Evolutionary conservation across 2,797 vertebrate species (phyloP).

Genomic region (Aplochiton taeniatus): DNA sequence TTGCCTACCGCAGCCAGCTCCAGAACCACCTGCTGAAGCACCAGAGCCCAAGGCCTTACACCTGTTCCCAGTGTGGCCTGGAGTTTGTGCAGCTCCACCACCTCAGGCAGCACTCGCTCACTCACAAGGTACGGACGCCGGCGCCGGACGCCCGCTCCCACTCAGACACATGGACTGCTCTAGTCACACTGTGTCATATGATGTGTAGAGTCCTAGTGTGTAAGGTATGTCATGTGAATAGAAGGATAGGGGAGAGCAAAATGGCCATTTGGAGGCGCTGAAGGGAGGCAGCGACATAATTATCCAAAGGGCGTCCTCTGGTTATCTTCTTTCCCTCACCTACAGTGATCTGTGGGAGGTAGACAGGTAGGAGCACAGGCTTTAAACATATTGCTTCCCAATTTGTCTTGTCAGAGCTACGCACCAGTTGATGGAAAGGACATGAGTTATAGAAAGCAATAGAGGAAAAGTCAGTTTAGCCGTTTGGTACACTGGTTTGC

Average conservation of each 20-base stretch:
- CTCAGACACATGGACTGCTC: slow-evolving; percentile 7
- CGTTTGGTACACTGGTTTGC: no score
- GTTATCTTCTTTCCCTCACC: slow-evolving; percentile 28
- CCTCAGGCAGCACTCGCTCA: slow-evolving; percentile 94
- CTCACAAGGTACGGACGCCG: slow-evolving; percentile 86
- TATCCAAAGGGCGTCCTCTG: slow-evolving; percentile 10
- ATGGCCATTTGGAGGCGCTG: slow-evolving; percentile 9
- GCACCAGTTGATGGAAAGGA: neutral
- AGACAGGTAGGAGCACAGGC: slow-evolving; percentile 29
- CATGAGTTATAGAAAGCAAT: slow-evolving; percentile 1
- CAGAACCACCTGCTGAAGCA: slow-evolving; percentile 97
- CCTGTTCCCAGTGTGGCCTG: slow-evolving; percentile 95
- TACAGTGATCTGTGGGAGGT: slow-evolving; percentile 31
- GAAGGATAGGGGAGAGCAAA: neutral
- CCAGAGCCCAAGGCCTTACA: slow-evolving; percentile 93
- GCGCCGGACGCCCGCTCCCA: slow-evolving; percentile 11
- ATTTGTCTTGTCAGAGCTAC: neutral
- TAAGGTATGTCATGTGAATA: neutral
- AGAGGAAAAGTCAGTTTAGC: neutral
- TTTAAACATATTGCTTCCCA: slow-evolving; percentile 1
- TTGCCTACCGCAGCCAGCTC: slow-evolving; percentile 96
- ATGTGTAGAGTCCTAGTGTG: slow-evolving; percentile 1
- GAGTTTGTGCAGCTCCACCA: slow-evolving; percentile 98
- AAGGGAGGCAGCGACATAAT: slow-evolving; percentile 23
- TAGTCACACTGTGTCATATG: slow-evolving; percentile 2